phyloP scores from a whole-genome alignment of 2,113 vertebrate species.

The Notarius lentiginosus region DNA sequence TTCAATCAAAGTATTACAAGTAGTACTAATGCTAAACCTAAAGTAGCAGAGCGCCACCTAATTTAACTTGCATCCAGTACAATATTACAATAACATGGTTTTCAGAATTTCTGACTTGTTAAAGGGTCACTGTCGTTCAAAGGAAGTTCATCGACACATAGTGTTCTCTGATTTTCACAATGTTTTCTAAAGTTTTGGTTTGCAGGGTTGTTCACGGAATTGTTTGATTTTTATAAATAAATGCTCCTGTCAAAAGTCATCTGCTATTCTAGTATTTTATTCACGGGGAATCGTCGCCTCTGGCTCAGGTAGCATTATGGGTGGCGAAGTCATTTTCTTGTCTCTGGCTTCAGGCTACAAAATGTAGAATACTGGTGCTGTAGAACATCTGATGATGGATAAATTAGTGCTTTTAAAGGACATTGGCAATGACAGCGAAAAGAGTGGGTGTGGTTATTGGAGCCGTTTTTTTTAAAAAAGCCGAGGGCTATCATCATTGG shows the following conservation, averaged over 20 bases:
- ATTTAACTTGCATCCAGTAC: not conserved
- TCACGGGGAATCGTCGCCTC: not conserved
- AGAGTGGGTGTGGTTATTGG: not conserved
- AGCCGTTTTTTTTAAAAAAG: not conserved
- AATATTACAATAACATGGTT: not conserved
- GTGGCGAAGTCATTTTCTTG: conserved; percentile 5
- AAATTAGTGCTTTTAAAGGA: not conserved
- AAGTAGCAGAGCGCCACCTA: not conserved
- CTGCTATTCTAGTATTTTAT: conserved; percentile 24
- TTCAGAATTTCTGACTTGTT: not conserved
- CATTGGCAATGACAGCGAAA: not conserved
- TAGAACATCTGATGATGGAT: not conserved
- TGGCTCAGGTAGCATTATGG: not conserved
- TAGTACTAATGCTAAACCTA: not conserved
- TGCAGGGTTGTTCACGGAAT: not conserved
- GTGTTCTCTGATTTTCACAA: not conserved
- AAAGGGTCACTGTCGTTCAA: not conserved
- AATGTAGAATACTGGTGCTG: not conserved
- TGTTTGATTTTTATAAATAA: not conserved
- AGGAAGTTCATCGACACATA: not conserved
- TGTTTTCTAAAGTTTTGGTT: not conserved
- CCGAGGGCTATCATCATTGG: not conserved
- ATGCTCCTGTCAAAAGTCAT: not conserved
- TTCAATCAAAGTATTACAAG: too few relatives aligned
- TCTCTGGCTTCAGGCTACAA: not conserved